Evolutionary conservation across 2,113 vertebrate species (phyloP), one percentile per base, ranked within the genome.

Genomic region (Pygathrix nemaeus): DNA sequence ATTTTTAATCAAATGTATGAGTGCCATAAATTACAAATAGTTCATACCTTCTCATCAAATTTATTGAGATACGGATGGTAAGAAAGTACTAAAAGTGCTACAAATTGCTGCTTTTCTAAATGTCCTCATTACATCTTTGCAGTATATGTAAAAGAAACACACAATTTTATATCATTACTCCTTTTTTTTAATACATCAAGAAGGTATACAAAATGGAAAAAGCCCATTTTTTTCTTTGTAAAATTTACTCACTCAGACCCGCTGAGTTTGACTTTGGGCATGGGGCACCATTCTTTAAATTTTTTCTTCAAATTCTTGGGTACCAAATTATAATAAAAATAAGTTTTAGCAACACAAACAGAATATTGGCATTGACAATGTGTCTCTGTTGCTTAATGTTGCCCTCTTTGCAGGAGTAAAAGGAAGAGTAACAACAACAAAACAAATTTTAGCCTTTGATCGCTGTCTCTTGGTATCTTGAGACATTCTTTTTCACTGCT

Each of bases 331-430:
- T 40, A 66, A 35, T 20, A 76, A 87, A 35, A 84, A 68, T 12
- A 88, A 50, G 5, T 40, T 10, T 93, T 78, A 35, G n/a, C 8
- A 21, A 17, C 27, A 88, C 32, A 48, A 80, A 64, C 38, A 75
- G 32, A 70, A 78, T 32, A 64, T 59, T 32, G 45, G 11, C 17
- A 38, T 78, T 78, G 38, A 27, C 2, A 3, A 40, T n/a, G 14
- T 94, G 59, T 94, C 18, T 93, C 8, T 68, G 8, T 93, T 90
- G 55, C 16, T 91, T 88, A 91, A 75, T 84, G 21, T 86, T 87
- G 4, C 12, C 52, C n/a, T 82, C 16, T 86, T 76, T 72, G 50
- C 30, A 1, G 8, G 11, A 1, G 35, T 43, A 87, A 82, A 83
- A 14, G 27, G 7, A 79, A 84, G 20, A 57, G 30, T 18, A 55